A percentile compares a stretch with the other conserved stretches of the same genome.
Evolutionary conservation across 2,113 vertebrate species (phyloP).

Genomic region (Haemorhous mexicanus): DNA sequence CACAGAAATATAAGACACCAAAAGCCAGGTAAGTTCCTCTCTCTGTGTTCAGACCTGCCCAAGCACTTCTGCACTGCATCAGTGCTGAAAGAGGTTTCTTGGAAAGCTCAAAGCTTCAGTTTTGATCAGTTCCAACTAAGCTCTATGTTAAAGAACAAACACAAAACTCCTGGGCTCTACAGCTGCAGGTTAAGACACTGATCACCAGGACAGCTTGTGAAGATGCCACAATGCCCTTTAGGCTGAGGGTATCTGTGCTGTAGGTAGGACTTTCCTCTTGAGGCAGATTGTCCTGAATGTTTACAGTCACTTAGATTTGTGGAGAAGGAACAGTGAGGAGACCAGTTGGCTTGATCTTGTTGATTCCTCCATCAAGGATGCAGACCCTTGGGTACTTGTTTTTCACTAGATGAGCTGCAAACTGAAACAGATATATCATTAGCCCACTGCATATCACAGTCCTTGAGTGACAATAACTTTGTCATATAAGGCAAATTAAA

Average conservation of each 20-base stretch:
- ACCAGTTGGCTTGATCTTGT: constrained; percentile 95
- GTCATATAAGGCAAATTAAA: not conserved
- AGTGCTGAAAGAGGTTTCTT: not conserved
- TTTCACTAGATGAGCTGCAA: constrained; percentile 91
- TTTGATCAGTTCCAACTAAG: constrained; percentile 2
- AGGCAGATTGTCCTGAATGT: not conserved
- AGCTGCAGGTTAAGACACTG: not conserved
- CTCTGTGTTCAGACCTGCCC: not conserved
- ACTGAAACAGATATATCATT: constrained; percentile 72
- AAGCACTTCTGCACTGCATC: not conserved
- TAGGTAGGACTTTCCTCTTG: not conserved
- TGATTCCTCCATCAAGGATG: constrained; percentile 94
- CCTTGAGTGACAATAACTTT: not conserved
- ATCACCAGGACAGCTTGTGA: not conserved
- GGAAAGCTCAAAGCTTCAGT: constrained; percentile 20
- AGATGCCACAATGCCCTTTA: not conserved
- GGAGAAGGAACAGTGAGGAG: constrained; percentile 94
- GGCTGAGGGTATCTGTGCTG: not conserved
- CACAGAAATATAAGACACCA: not conserved
- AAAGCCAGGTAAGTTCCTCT: not conserved
- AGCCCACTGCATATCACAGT: not conserved
- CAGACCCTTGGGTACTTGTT: constrained; percentile 90
- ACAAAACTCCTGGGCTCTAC: not conserved
- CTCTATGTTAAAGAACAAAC: not conserved
- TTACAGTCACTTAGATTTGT: constrained; percentile 81